Base-by-base conservation (phyloP, 2,888 invertebrate genomes). In the Ichneumoninae sp. region DNA sequence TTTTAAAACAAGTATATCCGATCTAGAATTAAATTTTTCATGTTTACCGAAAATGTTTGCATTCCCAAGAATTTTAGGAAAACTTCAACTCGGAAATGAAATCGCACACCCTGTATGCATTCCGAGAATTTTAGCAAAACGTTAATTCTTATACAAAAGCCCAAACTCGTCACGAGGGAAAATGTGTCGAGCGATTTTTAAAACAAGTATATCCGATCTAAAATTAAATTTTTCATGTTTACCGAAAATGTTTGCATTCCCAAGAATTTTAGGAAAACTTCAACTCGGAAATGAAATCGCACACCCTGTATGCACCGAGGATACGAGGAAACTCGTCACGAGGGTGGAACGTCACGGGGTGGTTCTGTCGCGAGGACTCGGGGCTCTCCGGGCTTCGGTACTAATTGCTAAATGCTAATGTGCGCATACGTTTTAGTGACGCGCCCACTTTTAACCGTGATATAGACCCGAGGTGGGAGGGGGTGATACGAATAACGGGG, bases 321-420 rank as follows among this genome's bases (percentile, higher is more conserved):
- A 54, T 33, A 71, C 73, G 57, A 63, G 63, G 30, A 16, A n/a
- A 54, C 54, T 75, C 74, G 70, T 63, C 40, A 54, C 19, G 54
- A 65, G 79, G 71, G 71, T 73, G 33, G 54, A 65, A 71, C 79
- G 50, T 65, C 79, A 63, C 63, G 22, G 66, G 50, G 60, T 79
- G 79, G 44, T 65, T 70, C 52, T 52, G 40, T 63, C 54, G 54
- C 52, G 22, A 36, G 65, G 40, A 44, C 63, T 63, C 33, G 30
- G 63, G 36, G 71, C 52, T 76, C 60, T 73, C 44, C 71, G 76
- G 70, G 68, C 80, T 85, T 50, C 82, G 83, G 85, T 82, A 89
- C 89, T 89, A 89, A 90, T 90, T 90, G 90, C 89, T 89, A 90
- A 90, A 90, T 90, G 89, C 89, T 89, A 90, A 90, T 90, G 89